Conservation (phyloP, 2,888 invertebrate genomes). For the Neocrepidodera transversa region DNA sequence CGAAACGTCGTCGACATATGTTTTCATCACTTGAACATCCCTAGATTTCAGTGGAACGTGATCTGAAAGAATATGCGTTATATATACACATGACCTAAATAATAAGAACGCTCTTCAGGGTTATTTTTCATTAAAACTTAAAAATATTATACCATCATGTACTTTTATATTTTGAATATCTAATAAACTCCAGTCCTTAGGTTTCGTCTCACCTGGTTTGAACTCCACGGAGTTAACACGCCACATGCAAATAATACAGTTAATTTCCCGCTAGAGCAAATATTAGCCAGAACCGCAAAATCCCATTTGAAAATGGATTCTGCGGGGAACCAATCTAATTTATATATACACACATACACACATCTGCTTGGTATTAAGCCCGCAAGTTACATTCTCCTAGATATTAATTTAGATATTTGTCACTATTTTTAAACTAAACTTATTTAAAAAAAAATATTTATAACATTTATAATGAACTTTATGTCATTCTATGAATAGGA, state of each 20-base stretch:
- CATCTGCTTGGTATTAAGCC: constrained; percentile 37
- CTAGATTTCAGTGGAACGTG: constrained; percentile 22
- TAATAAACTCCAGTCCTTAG: background rate
- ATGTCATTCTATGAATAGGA: no score
- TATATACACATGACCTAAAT: constrained; percentile 19
- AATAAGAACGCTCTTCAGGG: constrained; percentile 11
- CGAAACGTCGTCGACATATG: constrained; percentile 24
- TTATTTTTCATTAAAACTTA: no score
- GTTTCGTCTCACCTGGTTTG: constrained; percentile 13
- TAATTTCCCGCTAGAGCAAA: constrained; percentile 30
- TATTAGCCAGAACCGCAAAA: constrained; percentile 36
- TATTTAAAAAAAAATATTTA: no score
- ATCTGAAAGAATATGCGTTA: constrained; percentile 17
- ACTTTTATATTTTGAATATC: background rate
- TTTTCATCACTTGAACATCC: constrained; percentile 24
- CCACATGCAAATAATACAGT: constrained; percentile 27
- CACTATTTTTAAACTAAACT: no score
- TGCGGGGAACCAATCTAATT: constrained; percentile 45
- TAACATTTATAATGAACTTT: no score
- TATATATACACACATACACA: constrained; percentile 31
- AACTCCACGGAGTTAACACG: constrained; percentile 11
- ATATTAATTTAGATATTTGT: no score
- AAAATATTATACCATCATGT: no score
- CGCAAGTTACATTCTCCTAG: constrained; percentile 9
- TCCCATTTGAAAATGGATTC: constrained; percentile 43